A percentile compares a stretch with the other conserved stretches of the same genome.
These are phyloP conservation scores for Pseudeuparius sepicola DNA, from an alignment of 2,888 invertebrate species.

Conservation along the genomic window DNA sequence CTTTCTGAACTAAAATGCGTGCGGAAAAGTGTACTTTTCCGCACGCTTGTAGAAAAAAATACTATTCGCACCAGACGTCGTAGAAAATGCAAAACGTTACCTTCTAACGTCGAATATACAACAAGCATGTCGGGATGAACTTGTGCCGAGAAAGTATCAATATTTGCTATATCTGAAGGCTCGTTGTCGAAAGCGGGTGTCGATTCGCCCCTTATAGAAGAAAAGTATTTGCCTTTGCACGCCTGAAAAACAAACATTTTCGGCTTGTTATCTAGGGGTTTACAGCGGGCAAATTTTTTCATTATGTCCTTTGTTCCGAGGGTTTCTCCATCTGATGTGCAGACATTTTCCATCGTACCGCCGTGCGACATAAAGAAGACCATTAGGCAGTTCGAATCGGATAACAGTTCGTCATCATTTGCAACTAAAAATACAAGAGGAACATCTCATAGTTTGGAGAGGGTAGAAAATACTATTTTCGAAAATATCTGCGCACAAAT, in stretches of 20 bases:
- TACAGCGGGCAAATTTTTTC: slow-evolving; percentile 25
- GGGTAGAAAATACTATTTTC: not conserved
- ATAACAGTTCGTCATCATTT: slow-evolving; percentile 21
- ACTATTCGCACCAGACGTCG: too few species aligned
- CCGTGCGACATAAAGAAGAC: slow-evolving; percentile 34
- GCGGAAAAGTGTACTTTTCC: too few species aligned
- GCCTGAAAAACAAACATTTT: slow-evolving; percentile 36
- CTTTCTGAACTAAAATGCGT: too few species aligned
- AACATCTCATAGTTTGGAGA: too few species aligned
- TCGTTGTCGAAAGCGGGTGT: not conserved
- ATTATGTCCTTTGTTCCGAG: slow-evolving; percentile 27
- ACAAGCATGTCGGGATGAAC: slow-evolving; percentile 27
- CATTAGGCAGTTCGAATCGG: slow-evolving; percentile 29
- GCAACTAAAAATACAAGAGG: slow-evolving; percentile 26
- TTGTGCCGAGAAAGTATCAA: slow-evolving; percentile 8
- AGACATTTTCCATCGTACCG: slow-evolving; percentile 24
- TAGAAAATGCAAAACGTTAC: too few species aligned
- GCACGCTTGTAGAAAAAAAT: too few species aligned
- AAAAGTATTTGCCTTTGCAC: slow-evolving; percentile 29
- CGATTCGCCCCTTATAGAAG: slow-evolving; percentile 14
- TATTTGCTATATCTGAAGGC: slow-evolving; percentile 9
- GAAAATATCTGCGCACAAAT: too few species aligned
- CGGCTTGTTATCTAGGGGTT: slow-evolving; percentile 29
- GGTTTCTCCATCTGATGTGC: slow-evolving; percentile 24
- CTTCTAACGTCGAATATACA: slow-evolving; percentile 29